Evolutionary conservation across 92 coral and sea anemone species (phyloP), one percentile per base, ranked within the genome.

Genomic region (Palythoa caribaeorum): DNA sequence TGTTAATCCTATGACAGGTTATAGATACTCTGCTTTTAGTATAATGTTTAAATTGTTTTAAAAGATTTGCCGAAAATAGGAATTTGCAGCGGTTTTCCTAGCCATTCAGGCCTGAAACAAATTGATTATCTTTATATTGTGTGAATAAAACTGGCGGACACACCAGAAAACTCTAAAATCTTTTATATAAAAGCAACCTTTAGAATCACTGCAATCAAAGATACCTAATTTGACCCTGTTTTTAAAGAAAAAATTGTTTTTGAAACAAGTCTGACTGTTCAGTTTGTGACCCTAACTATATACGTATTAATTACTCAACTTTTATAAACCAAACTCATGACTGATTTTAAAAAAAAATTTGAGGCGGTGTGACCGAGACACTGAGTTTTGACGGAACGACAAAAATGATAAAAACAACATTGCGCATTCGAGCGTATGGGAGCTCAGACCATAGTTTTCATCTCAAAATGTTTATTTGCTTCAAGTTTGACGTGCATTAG

Each of bases 331-430:
- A 73, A 39, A 59, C 65, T 73, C 48, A 15, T 14, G n/a, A 38
- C 10, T 73, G 78, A n/a, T 44, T 6, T 11, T 44, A 28, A 44
- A 16, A 38, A 50, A 50, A 38, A 21, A 3, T 2, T 17, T 38
- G 38, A 40, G 19, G 35, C 1, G 19, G 40, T 4, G n/a, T 13
- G 54, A 50, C 0, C 6, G 28, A 50, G 83, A 59, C 38, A 17
- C 35, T 28, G 37, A 53, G 17, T 51, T 52, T 11, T 52, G 83
- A 78, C 69, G 28, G 83, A 78, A 52, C 15, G 50, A 55, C 69
- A 78, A 52, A 52, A 78, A 78, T 78, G 83, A 63, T 28, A 52
- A 78, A n/a, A 15, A 44, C 4, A 44, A 8, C 50, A 44, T 44
- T 44, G 50, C 7, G 6, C 50, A 44, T 44, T 44, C 50, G 50